Evolutionary conservation across 1,140 invertebrate species (phyloP), one percentile per base, ranked within the genome.

Genomic region (Ephestia elutella): DNA sequence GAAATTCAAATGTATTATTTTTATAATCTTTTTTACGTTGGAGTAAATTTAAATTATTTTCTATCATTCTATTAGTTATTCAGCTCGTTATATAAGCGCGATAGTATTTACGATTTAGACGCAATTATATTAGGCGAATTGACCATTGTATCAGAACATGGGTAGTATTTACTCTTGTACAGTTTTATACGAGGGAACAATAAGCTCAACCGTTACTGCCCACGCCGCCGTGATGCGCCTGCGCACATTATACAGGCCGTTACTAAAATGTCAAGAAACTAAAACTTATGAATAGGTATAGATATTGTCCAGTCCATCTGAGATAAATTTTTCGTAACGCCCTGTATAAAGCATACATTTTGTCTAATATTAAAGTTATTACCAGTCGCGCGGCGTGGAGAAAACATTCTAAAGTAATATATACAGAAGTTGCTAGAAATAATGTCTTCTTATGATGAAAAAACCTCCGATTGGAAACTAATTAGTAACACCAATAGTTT

Each of bases 401-500:
- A 55, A 20, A 44, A 54, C 18, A 62, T 58, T 60, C 51, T 60
- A 64, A 53, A 62, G 8, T 49, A 58, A 44, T 35, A 67, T 68
- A 63, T 64, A 64, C 54, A 61, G 54, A 57, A 10, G 53, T 57
- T 63, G 63, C 59, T 71, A 73, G 68, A 35, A 35, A 35, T 44
- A 71, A 71, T 65, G 64, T 70, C 73, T 62, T 83, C 71, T 82
- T 75, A 79, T 81, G 78, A 76, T 71, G 13, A 71, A 58, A 28
- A 62, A 75, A 81, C 65, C 68, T 78, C 72, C 69, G 69, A 63
- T 73, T 65, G 65, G 67, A 66, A 65, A 70, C 55, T 73, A 73
- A 74, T 78, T 71, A 82, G 72, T 70, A 71, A 84, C 82, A 86
- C 81, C 82, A 86, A 87, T 86, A 87, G 76, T 71, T 80, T 77